A percentile compares a stretch with the other conserved stretches of the same genome.
phyloP scores from a whole-genome alignment of 1,140 invertebrate species.

The Drosophila sucinea region DNA sequence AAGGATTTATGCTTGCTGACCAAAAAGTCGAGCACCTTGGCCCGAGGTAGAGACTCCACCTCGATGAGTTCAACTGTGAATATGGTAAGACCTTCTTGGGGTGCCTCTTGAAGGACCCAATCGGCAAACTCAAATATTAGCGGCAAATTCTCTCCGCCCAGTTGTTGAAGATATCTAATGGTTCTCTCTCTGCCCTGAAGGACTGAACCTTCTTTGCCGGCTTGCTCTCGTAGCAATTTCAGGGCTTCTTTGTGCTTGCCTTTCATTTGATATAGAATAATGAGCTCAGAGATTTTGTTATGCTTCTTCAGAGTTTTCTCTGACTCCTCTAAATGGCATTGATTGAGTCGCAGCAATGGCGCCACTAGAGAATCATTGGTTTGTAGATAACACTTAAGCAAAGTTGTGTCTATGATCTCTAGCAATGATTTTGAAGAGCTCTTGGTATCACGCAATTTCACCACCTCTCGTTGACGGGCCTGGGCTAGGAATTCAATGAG shows the following conservation, averaged over 20 bases:
- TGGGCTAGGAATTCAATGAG: conserved; percentile 95
- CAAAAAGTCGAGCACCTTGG: conserved; percentile 95
- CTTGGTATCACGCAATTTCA: conserved; percentile 68
- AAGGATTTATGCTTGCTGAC: conserved; percentile 90
- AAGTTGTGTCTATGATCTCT: conserved; percentile 97
- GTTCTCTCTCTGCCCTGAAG: conserved; percentile 92
- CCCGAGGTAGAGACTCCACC: conserved; percentile 94
- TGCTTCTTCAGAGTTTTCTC: conserved; percentile 94
- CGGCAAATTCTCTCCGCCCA: conserved; percentile 93
- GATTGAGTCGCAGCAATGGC: conserved; percentile 95
- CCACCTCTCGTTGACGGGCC: conserved; percentile 86
- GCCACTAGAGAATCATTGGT: conserved; percentile 97
- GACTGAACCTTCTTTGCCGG: conserved; percentile 88
- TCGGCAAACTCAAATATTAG: conserved; percentile 97
- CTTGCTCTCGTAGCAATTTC: conserved; percentile 92
- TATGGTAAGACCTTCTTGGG: conserved; percentile 96
- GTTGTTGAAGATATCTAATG: conserved; percentile 95
- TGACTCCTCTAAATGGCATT: conserved; percentile 97
- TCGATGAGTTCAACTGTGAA: conserved; percentile 96
- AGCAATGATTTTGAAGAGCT: conserved; percentile 86
- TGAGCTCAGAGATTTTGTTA: conserved; percentile 95
- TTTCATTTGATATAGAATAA: conserved; percentile 98
- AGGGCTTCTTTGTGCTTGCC: conserved; percentile 96
- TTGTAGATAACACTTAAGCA: conserved; percentile 98
- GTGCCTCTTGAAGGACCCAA: conserved; percentile 94